Percentiles rank a stretch among this genome's conserved stretches.
These are phyloP conservation scores for Halcyon malimbica DNA, from an alignment of 2,113 vertebrate species.

Conservation along the genomic window DNA sequence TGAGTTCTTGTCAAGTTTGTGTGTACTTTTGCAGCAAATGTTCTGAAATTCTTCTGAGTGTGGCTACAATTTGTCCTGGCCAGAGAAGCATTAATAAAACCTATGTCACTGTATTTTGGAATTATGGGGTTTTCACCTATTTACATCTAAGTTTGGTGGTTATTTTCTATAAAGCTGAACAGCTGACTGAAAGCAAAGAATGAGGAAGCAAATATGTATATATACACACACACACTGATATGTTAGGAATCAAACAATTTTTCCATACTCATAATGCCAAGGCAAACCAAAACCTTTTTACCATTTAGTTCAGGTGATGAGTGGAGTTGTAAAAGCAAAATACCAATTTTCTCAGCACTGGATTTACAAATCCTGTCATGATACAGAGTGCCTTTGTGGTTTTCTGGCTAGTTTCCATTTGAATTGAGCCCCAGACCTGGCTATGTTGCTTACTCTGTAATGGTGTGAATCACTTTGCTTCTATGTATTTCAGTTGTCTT, in stretches of 20 bases:
- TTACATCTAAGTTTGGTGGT: background rate
- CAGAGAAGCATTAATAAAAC: slow-evolving; percentile 9
- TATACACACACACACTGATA: too few species aligned
- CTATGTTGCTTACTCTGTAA: background rate
- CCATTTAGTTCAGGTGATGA: background rate
- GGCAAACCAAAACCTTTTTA: background rate
- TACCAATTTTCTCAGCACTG: background rate
- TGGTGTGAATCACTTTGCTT: background rate
- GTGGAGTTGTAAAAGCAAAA: background rate
- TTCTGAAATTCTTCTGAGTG: background rate
- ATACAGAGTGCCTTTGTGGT: background rate
- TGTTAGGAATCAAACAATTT: background rate
- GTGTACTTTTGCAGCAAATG: background rate
- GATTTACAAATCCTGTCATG: background rate
- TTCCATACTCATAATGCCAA: background rate
- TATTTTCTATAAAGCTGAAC: background rate
- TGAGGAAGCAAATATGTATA: background rate
- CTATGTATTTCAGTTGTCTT: background rate
- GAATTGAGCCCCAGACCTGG: background rate
- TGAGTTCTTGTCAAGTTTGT: slow-evolving; percentile 10
- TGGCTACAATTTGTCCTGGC: slow-evolving; percentile 4
- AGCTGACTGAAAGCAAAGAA: background rate
- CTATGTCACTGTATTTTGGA: background rate
- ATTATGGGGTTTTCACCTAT: background rate
- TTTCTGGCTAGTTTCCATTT: background rate